A percentile compares a stretch with the other conserved stretches of the same genome.
Conservation (phyloP, 2,113 vertebrate species). For the Strix aluco region DNA sequence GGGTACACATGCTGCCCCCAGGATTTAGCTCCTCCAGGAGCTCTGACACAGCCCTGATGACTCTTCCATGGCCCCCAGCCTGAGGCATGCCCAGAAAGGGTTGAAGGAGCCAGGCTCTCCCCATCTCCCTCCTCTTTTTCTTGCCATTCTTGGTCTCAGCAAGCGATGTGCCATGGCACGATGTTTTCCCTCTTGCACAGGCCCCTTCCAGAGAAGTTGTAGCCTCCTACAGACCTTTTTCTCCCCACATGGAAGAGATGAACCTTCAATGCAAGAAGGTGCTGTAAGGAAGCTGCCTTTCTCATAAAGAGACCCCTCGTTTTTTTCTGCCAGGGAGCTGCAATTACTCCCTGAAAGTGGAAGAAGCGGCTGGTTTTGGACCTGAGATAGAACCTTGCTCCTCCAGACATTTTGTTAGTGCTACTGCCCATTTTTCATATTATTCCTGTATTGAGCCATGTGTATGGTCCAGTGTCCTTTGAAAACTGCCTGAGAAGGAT, state of each 20-base stretch:
- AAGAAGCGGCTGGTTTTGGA: neutral
- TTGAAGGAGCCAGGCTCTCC: neutral
- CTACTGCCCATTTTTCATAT: neutral
- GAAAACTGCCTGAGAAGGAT: neutral
- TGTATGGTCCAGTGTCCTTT: neutral
- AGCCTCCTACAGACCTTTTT: neutral
- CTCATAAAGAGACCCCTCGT: accelerated
- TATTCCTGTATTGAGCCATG: neutral
- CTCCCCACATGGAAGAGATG: neutral
- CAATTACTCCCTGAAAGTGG: neutral
- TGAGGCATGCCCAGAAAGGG: neutral
- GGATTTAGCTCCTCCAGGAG: neutral
- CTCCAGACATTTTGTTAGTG: neutral
- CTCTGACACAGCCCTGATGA: neutral
- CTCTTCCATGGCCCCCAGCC: neutral
- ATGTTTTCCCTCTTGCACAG: neutral
- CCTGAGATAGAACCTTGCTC: neutral
- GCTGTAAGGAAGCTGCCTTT: neutral
- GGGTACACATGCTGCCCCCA: neutral
- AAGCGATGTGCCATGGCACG: accelerated
- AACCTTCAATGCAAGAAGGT: neutral
- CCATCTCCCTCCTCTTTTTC: neutral
- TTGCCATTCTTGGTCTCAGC: neutral
- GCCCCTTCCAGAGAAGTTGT: neutral
- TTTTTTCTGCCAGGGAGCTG: neutral